These are phyloP conservation scores for Synanthedon tipuliformis DNA, from an alignment of 2,888 invertebrate species.

Conservation along the genomic window DNA sequence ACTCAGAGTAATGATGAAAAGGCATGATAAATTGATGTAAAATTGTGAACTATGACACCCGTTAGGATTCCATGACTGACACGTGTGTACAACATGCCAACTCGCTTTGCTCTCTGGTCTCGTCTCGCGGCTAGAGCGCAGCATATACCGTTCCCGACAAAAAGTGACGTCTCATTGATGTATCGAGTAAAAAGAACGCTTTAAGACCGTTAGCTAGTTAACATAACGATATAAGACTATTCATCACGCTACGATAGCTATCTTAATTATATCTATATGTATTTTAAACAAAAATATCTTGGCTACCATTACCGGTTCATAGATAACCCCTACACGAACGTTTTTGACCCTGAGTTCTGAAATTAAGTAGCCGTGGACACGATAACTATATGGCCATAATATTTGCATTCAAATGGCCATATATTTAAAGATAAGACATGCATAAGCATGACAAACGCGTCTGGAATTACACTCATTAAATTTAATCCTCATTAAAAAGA, in stretches of 20 bases:
- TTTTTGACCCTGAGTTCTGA: conserved; percentile 6
- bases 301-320: conserved; percentile 1
- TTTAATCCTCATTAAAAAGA: not conserved
- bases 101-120: conserved; percentile 14
- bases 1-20: conserved; percentile 19
- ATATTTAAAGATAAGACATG: conserved; percentile 26
- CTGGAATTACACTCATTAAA: not conserved
- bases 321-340: conserved; percentile 3
- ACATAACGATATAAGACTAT: conserved; percentile 46
- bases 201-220: conserved; percentile 52
- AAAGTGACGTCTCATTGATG: conserved; percentile 60
- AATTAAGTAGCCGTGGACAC: conserved; percentile 21
- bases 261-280: conserved; percentile 25
- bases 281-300: conserved; percentile 13
- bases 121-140: conserved; percentile 5
- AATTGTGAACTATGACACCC: conserved; percentile 60
- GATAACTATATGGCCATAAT: conserved; percentile 23
- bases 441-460: conserved; percentile 24
- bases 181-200: conserved; percentile 46
- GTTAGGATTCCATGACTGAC: conserved; percentile 24
- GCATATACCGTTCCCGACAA: conserved; percentile 19
- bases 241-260: conserved; percentile 38
- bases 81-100: conserved; percentile 34
- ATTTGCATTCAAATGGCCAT: conserved; percentile 37
- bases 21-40: conserved; percentile 49